Conservation (phyloP, 1,140 invertebrate species). For the Drosophila hydei region DNA sequence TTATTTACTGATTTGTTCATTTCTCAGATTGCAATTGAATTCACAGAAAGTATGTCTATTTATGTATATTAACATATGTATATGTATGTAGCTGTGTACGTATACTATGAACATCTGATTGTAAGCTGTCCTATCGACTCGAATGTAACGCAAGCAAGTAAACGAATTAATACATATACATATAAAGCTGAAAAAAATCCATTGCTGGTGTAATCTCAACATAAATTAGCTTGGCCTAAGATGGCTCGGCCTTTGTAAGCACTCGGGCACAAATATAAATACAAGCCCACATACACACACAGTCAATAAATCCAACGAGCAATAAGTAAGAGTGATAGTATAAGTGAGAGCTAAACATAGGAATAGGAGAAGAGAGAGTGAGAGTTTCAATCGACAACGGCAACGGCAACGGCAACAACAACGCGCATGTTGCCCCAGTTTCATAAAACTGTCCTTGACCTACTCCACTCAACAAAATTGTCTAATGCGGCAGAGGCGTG, state of each 20-base stretch:
- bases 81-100: neutral
- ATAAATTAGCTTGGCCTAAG: constrained; percentile 50
- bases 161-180: constrained; percentile 3
- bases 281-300: constrained; percentile 28
- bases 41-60: too few species aligned
- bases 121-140: neutral
- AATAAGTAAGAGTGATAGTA: constrained; percentile 26
- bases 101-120: neutral
- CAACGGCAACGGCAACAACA: constrained; percentile 77
- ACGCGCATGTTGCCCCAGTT: constrained; percentile 81
- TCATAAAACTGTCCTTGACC: constrained; percentile 84
- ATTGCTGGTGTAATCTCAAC: constrained; percentile 48
- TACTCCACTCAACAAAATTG: constrained; percentile 83
- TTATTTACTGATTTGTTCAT: too few species aligned
- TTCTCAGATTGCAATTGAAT: too few species aligned
- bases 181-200: constrained; percentile 2
- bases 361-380: constrained; percentile 21
- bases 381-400: constrained; percentile 57
- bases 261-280: constrained; percentile 41
- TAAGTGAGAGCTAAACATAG: constrained; percentile 38
- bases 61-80: neutral
- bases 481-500: constrained; percentile 68
- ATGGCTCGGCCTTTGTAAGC: constrained; percentile 41
- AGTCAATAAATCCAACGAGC: constrained; percentile 8
- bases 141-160: neutral